Base-by-base conservation (phyloP, 1,140 invertebrate genomes). In the Triops cancriformis region DNA sequence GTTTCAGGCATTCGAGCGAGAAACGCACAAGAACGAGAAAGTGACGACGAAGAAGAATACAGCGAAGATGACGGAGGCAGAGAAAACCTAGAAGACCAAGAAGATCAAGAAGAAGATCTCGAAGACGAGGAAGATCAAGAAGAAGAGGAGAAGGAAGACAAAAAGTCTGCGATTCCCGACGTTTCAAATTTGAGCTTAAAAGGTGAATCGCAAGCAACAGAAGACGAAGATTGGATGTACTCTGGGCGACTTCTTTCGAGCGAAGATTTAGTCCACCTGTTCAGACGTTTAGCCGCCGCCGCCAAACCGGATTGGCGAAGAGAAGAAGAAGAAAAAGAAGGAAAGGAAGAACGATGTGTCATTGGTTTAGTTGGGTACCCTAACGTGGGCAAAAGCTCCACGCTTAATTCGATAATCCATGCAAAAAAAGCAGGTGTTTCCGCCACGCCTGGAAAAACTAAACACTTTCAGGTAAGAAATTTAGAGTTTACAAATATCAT, bases 351-450 rank as follows among this genome's bases (percentile, higher is more conserved):
- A 72, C 82, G 91, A 14, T 89, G 91, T 0, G 95, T 94, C 43
- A 89, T 98, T 80, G 96, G 96, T 72, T 88, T 98, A 84, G 95
- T 98, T 80, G 98, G 98, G 0, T 99, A 99, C 87, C 98, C 98
- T 1, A 99, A 99, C 88, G 98, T 99, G 43, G 98, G 98, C 18
- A 99, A 99, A 87, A 98, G 96, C 87, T 99, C 97, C 73, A 98
- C 97, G 4, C 98, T 99, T 45, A 99, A 99, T 89, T 89, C 94
- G 5, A 85, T 99, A 72, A 87, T 99, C 83, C 89, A 90, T 77
- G 87, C 88, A 14, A 99, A 99, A 84, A 98, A 97, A 86, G 95
- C 96, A 0, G 94, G 94, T 0, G 96, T 98, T 0, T 98, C 96
- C 26, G 91, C 95, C 2, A 99, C 97, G 74, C 97, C 97, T 0